Evolutionary conservation across 2,113 vertebrate species (phyloP).

Genomic region (Geothlypis trichas): DNA sequence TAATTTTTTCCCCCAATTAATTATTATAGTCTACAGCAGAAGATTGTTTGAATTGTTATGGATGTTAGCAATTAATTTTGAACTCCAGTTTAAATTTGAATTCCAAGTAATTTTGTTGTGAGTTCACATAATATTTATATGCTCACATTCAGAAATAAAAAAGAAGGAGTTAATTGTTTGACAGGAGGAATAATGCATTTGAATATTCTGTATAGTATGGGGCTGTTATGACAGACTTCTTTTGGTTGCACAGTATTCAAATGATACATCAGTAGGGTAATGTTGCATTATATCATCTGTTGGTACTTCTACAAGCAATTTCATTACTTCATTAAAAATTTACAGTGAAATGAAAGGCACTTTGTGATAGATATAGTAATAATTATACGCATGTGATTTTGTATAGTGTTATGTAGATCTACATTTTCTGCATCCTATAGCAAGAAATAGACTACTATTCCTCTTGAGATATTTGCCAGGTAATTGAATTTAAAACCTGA

Average conservation of each 20-base stretch:
- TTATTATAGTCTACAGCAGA: not conserved
- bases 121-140: not conserved
- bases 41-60: not conserved
- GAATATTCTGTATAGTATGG: not conserved
- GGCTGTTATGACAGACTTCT: constrained; percentile 8
- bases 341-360: not conserved
- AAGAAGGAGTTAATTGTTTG: constrained; percentile 16
- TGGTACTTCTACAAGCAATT: not conserved
- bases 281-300: not conserved
- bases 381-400: not conserved
- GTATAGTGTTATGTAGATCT: not conserved
- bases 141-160: not conserved
- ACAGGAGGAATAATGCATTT: constrained; percentile 5
- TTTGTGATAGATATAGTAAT: not conserved
- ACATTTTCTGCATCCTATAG: not conserved
- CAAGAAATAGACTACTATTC: not conserved
- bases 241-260: not conserved
- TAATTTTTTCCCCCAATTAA: not conserved
- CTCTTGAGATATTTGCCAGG: not conserved
- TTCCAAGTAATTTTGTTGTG: not conserved
- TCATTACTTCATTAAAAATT: not conserved
- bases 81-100: not conserved
- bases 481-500: not conserved
- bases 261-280: not conserved
- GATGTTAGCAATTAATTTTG: not conserved